Evolutionary conservation across 2,113 vertebrate genomes (phyloP).

Genomic region (Saiga tatarica): DNA sequence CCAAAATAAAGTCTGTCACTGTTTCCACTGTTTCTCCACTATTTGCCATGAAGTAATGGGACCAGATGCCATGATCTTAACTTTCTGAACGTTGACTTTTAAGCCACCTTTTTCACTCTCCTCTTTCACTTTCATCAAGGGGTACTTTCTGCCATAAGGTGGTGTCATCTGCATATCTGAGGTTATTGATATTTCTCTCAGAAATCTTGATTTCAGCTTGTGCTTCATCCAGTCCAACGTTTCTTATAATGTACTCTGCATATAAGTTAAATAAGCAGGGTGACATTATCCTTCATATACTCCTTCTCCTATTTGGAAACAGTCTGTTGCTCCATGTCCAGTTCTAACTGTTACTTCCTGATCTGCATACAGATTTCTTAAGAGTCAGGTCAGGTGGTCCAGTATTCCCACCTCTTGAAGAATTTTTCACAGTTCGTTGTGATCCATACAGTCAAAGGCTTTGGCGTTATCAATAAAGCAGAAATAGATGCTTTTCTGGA

Average conservation of each 20-base stretch:
- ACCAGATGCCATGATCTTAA: background rate
- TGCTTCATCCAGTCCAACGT: accelerated
- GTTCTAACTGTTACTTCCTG: background rate
- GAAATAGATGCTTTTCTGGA: background rate
- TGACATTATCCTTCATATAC: background rate
- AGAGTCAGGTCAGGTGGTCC: too few species aligned
- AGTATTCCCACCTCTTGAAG: background rate
- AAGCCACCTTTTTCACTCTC: background rate
- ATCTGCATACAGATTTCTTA: background rate
- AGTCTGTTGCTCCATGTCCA: background rate
- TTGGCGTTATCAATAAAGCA: too few species aligned
- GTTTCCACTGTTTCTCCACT: background rate
- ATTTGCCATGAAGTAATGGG: background rate
- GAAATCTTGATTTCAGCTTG: background rate
- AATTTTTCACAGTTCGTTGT: background rate
- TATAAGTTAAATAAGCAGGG: background rate
- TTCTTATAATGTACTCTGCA: background rate
- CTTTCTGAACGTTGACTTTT: background rate
- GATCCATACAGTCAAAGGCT: background rate
- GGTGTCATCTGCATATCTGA: background rate
- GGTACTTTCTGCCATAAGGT: background rate
- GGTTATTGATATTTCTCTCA: background rate
- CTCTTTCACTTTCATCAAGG: background rate
- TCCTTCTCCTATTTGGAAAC: background rate
- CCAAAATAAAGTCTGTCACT: background rate